Evolutionary conservation across 2,888 invertebrate genomes (phyloP).

Genomic region (Ormyrus rosae): DNA sequence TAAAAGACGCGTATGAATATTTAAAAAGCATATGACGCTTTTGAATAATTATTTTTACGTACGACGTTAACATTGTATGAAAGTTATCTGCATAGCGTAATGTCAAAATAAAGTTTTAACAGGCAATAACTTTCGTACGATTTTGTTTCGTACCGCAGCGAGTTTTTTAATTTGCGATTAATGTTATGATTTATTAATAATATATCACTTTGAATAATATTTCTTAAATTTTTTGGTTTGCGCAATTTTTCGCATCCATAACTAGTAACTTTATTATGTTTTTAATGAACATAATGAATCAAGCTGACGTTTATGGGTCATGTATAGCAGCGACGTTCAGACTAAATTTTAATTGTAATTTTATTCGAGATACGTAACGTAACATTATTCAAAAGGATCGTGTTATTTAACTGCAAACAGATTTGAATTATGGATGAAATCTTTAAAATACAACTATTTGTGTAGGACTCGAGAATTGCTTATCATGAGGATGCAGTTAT

Average conservation of each 20-base stretch:
- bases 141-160: too few species aligned
- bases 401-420: not conserved
- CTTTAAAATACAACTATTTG: not conserved
- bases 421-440: not conserved
- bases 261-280: slow-evolving; percentile 13
- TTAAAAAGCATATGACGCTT: too few species aligned
- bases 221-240: too few species aligned
- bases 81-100: too few species aligned
- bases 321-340: slow-evolving; percentile 1
- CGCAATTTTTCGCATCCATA: not conserved
- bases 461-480: too few species aligned
- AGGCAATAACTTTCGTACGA: too few species aligned
- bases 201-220: not conserved
- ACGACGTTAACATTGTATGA: too few species aligned
- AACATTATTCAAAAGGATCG: slow-evolving; percentile 1
- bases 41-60: too few species aligned
- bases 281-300: slow-evolving; percentile 30
- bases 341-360: slow-evolving; percentile 6
- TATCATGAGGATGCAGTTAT: too few species aligned
- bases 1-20: too few species aligned
- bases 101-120: too few species aligned
- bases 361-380: not conserved
- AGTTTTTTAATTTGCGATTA: too few species aligned
- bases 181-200: not conserved
- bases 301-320: slow-evolving; percentile 23